Percentiles rank a stretch among this genome's conserved stretches.
phyloP scores from a whole-genome alignment of 2,888 invertebrate genomes.

The Chromoteleia sp. region DNA sequence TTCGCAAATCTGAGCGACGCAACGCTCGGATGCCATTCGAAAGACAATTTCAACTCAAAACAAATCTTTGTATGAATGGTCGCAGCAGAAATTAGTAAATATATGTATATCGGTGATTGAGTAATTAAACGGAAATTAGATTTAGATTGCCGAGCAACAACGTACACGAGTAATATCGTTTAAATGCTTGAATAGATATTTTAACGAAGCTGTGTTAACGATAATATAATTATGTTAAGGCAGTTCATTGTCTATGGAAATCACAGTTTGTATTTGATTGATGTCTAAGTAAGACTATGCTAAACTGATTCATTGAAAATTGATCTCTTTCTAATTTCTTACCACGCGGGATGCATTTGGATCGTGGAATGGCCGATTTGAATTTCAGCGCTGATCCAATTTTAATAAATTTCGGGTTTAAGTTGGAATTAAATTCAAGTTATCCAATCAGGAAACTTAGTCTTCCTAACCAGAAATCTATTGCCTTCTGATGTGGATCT shows the following conservation, averaged over 20 bases:
- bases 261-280: conserved; percentile 15
- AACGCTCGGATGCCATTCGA: conserved; percentile 1
- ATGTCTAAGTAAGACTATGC: neutral
- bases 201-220: conserved; percentile 10
- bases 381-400: conserved; percentile 32
- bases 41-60: conserved; percentile 20
- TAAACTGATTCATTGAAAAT: conserved; percentile 27
- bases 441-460: conserved; percentile 58
- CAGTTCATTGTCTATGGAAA: conserved; percentile 9
- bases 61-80: conserved; percentile 26
- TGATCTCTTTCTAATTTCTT: conserved; percentile 13
- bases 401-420: conserved; percentile 49
- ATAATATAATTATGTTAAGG: conserved; percentile 12
- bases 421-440: conserved; percentile 58
- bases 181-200: conserved; percentile 22
- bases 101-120: conserved; percentile 9
- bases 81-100: conserved; percentile 6
- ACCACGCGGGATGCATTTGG: neutral
- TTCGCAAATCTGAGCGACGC: no score
- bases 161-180: conserved; percentile 12
- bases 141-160: conserved; percentile 29
- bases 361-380: conserved; percentile 25
- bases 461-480: conserved; percentile 51
- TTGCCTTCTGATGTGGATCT: conserved; percentile 51
- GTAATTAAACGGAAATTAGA: conserved; percentile 47